Evolutionary conservation across 2,797 vertebrate species (phyloP).

Genomic region (Dendrocincla fuliginosa): DNA sequence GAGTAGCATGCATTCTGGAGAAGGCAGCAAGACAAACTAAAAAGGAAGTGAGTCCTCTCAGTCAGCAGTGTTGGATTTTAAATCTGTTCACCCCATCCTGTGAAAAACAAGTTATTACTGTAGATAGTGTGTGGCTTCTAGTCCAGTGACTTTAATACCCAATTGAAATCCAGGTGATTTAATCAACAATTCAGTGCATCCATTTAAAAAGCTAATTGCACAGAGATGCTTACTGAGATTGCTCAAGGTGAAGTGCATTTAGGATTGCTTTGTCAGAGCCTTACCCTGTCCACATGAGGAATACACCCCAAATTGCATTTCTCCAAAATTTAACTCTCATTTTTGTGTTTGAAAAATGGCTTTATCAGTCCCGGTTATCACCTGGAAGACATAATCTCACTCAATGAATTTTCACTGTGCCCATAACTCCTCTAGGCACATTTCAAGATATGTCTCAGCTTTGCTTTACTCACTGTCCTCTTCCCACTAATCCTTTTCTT

Average conservation of each 20-base stretch:
- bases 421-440: background rate
- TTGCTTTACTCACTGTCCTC: background rate
- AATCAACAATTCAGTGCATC: background rate
- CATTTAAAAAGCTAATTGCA: background rate
- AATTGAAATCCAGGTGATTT: background rate
- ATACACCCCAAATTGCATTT: background rate
- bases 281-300: background rate
- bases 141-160: background rate
- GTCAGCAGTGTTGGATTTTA: background rate
- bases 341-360: background rate
- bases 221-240: background rate
- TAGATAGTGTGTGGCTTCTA: background rate
- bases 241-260: background rate
- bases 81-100: background rate
- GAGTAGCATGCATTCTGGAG: background rate
- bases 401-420: background rate
- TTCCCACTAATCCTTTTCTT: background rate
- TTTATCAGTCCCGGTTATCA: background rate
- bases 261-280: background rate
- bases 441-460: background rate
- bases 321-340: background rate
- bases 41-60: background rate
- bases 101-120: background rate
- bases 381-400: background rate
- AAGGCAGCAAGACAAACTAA: background rate